phyloP scores from a whole-genome alignment of 2,113 vertebrate species.

The Gambusia affinis region DNA sequence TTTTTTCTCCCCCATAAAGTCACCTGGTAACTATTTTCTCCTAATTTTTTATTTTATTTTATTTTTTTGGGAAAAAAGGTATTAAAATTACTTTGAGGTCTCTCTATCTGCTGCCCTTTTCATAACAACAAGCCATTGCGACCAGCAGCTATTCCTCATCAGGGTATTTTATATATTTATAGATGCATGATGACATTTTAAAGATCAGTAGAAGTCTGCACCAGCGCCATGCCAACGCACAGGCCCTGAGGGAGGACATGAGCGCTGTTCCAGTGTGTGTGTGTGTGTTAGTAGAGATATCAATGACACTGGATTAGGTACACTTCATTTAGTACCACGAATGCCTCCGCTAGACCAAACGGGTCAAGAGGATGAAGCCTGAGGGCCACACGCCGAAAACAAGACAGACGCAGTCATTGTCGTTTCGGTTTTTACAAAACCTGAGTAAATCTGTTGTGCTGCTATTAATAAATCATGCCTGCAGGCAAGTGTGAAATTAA shows the following conservation, averaged over 20 bases:
- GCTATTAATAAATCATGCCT: slow-evolving; percentile 58
- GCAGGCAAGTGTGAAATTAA: slow-evolving; percentile 23
- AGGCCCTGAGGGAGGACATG: slow-evolving; percentile 44
- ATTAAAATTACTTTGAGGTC: too few species aligned
- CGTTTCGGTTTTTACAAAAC: too few species aligned
- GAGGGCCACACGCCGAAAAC: slow-evolving; percentile 35
- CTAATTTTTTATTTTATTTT: too few species aligned
- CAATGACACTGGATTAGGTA: slow-evolving; percentile 68
- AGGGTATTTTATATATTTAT: slow-evolving; percentile 22
- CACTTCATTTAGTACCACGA: slow-evolving; percentile 74
- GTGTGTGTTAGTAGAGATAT: slow-evolving; percentile 40
- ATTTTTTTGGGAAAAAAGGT: too few species aligned
- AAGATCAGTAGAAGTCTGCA: slow-evolving; percentile 22
- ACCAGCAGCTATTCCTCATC: slow-evolving; percentile 5
- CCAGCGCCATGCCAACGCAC: slow-evolving; percentile 18
- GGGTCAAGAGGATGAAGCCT: slow-evolving; percentile 49
- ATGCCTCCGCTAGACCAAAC: slow-evolving; percentile 62
- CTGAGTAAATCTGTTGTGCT: slow-evolving; percentile 23
- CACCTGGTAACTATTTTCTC: background rate
- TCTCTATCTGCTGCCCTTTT: too few species aligned
- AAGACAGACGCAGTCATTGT: background rate
- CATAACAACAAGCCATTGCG: slow-evolving; percentile 5
- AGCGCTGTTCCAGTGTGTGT: slow-evolving; percentile 6
- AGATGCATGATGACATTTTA: slow-evolving; percentile 37
- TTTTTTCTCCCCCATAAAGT: too few species aligned